Evolutionary conservation across 2,888 invertebrate genomes (phyloP), one percentile per base, ranked within the genome.

Genomic region (Isotomurus palustris): DNA sequence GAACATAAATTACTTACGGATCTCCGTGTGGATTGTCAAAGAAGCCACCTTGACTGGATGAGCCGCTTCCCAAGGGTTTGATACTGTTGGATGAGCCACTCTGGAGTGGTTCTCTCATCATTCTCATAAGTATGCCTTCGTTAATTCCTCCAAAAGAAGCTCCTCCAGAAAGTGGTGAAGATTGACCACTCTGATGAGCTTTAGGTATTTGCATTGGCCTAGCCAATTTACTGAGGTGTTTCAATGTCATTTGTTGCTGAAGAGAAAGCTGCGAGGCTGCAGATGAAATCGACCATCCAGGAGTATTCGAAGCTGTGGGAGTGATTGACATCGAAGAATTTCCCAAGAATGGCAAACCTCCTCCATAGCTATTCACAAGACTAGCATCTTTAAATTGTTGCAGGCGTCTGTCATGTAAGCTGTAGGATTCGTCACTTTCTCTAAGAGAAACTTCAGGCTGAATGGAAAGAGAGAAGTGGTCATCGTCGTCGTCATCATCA

Each of bases 381-480:
- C 54, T 49, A 38, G 61, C 64, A 28, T 61, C 58, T 29, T 62
- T 62, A 41, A 58, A 53, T 45, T 60, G 58, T 28, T 63, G 64
- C 36, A 58, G 57, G 45, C 58, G 58, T 10, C 60, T 58, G 32
- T 62, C 59, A 29, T 61, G 52, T 24, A 63, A 51, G 56, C 55
- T 66, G 55, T 60, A 69, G 10, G 69, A 67, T 53, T 69, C 69
- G 41, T 67, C 69, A 0, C 64, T 62, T 41, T 67, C 70, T 35
- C 66, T 58, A 10, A 70, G 41, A 19, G 67, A 67, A 1, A 70
- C 68, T 61, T 70, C 70, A 3, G 70, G 70, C 45, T 67, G 64
- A 43, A 70, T 65, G 38, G 58, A 57, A 54, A 66, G 59, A 10
- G 62, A 63, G 38, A 59, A 63, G 17, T 54, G 44, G 21, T 49